Conservation (phyloP, 2,113 vertebrate genomes). For the Rhodinocichla rosea region DNA sequence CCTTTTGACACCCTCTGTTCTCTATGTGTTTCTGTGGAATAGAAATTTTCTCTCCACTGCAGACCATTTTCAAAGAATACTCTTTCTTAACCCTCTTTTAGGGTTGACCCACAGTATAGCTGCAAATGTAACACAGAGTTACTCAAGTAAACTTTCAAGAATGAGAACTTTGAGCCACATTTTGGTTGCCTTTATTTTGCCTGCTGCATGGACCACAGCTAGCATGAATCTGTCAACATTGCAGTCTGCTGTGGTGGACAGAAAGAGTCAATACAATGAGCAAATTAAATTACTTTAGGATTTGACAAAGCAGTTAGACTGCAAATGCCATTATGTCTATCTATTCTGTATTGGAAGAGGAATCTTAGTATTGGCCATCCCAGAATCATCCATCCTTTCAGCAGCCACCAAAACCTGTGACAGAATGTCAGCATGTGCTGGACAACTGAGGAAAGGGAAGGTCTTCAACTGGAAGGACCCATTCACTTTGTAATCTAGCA, state of each 20-base stretch:
- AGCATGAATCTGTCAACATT: neutral
- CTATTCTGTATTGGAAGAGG: neutral
- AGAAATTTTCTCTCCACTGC: neutral
- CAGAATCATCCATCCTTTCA: neutral
- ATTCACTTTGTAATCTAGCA: fast-evolving
- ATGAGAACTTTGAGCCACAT: neutral
- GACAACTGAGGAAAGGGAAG: neutral
- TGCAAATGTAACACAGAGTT: neutral
- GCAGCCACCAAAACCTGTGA: neutral
- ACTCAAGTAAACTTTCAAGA: neutral
- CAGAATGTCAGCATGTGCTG: neutral
- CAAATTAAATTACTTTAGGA: neutral
- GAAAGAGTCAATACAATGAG: neutral
- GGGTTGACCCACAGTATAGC: neutral
- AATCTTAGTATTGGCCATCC: neutral
- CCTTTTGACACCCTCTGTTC: neutral
- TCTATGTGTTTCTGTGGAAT: neutral
- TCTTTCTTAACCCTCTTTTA: neutral
- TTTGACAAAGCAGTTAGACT: neutral
- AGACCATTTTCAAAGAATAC: neutral
- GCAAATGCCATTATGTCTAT: neutral
- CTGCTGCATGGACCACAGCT: neutral
- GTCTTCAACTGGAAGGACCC: neutral
- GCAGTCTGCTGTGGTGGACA: neutral
- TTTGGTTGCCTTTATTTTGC: neutral